Conservation (phyloP, 2,113 vertebrate species). For the Lipotes vexillifer region DNA sequence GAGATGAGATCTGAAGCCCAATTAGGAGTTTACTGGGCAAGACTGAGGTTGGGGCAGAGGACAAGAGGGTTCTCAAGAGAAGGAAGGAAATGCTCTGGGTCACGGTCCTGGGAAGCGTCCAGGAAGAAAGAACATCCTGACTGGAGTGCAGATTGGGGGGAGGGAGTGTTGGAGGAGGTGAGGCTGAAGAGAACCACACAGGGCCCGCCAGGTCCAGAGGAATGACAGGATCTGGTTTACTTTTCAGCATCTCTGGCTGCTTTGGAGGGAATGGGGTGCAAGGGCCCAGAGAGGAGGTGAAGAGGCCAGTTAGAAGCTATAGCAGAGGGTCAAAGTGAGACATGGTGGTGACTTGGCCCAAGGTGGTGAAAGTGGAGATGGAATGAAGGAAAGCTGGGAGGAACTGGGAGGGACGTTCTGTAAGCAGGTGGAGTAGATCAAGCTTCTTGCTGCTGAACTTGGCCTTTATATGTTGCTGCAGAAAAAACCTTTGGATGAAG, state of each 20-base stretch:
- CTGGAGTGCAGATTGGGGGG: background rate
- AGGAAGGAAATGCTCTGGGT: background rate
- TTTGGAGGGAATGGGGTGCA: background rate
- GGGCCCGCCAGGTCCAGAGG: background rate
- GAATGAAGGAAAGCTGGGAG: background rate
- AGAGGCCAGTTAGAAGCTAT: background rate
- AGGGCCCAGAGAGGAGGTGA: background rate
- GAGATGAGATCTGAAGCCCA: background rate
- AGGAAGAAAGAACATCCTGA: background rate
- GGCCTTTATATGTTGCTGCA: background rate
- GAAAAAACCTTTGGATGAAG: background rate
- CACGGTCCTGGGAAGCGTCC: background rate
- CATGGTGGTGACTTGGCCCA: background rate
- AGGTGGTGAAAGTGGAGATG: background rate
- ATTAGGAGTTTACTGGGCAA: background rate
- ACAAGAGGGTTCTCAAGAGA: background rate
- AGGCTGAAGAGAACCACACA: background rate
- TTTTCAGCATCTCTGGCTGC: background rate
- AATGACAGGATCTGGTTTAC: background rate
- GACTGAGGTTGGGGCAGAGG: background rate
- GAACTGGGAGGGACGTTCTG: background rate
- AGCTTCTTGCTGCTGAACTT: background rate
- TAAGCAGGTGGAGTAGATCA: background rate
- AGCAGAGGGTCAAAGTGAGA: background rate
- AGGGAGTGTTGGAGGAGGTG: background rate